Percentiles rank a stretch among this genome's conserved stretches.
Conservation (phyloP, 2,113 vertebrate species). For the Cryptoleucopteryx plumbea region DNA sequence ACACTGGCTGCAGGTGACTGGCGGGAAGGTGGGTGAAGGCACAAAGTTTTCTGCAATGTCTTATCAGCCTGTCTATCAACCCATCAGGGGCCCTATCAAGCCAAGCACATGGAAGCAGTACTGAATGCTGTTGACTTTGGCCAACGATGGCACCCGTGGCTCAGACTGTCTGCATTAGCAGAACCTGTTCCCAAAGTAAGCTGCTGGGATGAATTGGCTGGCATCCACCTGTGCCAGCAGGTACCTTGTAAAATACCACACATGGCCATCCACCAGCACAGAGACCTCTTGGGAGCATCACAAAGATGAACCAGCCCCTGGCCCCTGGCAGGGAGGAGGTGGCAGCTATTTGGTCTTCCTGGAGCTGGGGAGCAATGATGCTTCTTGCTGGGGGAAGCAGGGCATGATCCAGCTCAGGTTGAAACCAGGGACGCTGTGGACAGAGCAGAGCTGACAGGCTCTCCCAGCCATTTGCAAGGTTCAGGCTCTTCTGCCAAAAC, state of each 20-base stretch:
- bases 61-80: neutral
- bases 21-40: neutral
- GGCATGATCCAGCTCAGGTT: neutral
- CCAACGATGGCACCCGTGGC: fast-evolving
- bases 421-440: neutral
- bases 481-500: neutral
- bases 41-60: neutral
- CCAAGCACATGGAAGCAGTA: neutral
- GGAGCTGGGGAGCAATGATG: neutral
- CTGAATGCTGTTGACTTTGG: neutral
- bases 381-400: neutral
- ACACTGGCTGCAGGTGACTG: neutral
- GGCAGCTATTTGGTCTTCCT: neutral
- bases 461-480: neutral
- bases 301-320: neutral
- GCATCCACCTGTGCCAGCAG: neutral
- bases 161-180: neutral
- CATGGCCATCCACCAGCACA: neutral
- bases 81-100: neutral
- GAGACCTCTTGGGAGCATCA: neutral
- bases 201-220: neutral
- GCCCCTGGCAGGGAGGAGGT: neutral
- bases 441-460: neutral
- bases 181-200: neutral
- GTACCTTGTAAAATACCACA: neutral